Percentiles rank a stretch among this genome's conserved stretches.
Conservation (phyloP, 2,113 vertebrate genomes). For the Cyphomyrus discorhynchus region DNA sequence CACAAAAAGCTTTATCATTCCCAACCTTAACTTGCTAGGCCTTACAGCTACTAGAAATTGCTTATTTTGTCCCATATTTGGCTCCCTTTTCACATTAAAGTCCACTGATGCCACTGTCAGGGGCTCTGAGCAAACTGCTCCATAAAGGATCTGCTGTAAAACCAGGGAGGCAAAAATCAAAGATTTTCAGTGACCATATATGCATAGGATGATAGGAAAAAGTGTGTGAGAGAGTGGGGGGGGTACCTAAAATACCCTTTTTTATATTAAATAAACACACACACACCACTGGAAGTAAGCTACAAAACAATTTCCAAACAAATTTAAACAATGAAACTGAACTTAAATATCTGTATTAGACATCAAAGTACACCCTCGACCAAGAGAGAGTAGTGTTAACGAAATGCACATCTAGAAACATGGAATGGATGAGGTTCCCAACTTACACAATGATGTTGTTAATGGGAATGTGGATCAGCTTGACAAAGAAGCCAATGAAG, state of each 20-base stretch:
- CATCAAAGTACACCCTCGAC: neutral
- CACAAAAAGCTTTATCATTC: neutral
- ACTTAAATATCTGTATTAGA: neutral
- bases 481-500: conserved; percentile 98
- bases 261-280: neutral
- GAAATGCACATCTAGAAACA: neutral
- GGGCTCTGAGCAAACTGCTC: neutral
- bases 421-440: neutral
- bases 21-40: neutral
- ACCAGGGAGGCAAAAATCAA: neutral
- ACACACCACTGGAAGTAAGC: neutral
- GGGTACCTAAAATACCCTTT: no score
- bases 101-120: neutral
- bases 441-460: conserved; percentile 99
- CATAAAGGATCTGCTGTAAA: neutral
- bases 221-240: neutral
- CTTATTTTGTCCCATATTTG: neutral
- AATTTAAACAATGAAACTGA: neutral
- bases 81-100: neutral
- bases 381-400: neutral
- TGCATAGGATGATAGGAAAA: neutral
- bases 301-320: neutral
- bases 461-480: conserved; percentile 96
- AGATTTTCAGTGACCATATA: neutral
- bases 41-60: neutral